Evolutionary conservation across 2,888 invertebrate species (phyloP).

Genomic region (Eudemis profundana): DNA sequence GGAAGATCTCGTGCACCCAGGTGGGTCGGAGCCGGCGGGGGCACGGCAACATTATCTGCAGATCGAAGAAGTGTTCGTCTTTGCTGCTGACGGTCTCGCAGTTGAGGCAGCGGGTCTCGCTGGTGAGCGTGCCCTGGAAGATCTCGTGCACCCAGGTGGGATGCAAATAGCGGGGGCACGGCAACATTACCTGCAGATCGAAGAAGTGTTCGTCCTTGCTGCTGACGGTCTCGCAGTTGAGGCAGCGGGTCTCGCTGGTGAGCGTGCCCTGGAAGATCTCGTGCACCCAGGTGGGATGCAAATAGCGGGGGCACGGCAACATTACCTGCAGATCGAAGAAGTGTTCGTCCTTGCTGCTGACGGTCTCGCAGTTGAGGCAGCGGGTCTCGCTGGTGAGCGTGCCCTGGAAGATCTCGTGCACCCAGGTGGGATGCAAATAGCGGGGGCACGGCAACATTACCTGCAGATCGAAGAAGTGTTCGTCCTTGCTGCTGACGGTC

Average conservation of each 20-base stretch:
- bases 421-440: slow-evolving; percentile 49
- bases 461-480: slow-evolving; percentile 99
- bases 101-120: slow-evolving; percentile 99
- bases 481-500: slow-evolving; percentile 99
- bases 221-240: slow-evolving; percentile 99
- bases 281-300: slow-evolving; percentile 46
- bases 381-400: slow-evolving; percentile 99
- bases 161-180: too few relatives aligned
- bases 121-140: slow-evolving; percentile 93
- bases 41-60: too few relatives aligned
- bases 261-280: slow-evolving; percentile 87
- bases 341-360: slow-evolving; percentile 90
- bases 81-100: slow-evolving; percentile 98
- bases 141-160: too few relatives aligned
- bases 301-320: slow-evolving; percentile 78
- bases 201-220: slow-evolving; percentile 91
- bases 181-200: background rate
- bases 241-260: slow-evolving; percentile 99
- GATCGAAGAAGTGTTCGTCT: slow-evolving; percentile 89
- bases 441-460: too few relatives aligned
- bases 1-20: too few relatives aligned
- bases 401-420: slow-evolving; percentile 62
- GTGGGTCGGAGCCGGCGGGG: too few relatives aligned
- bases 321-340: slow-evolving; percentile 96
- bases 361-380: slow-evolving; percentile 99